Conservation (phyloP, 1,140 invertebrate genomes). For the Eriosoma lanigerum region DNA sequence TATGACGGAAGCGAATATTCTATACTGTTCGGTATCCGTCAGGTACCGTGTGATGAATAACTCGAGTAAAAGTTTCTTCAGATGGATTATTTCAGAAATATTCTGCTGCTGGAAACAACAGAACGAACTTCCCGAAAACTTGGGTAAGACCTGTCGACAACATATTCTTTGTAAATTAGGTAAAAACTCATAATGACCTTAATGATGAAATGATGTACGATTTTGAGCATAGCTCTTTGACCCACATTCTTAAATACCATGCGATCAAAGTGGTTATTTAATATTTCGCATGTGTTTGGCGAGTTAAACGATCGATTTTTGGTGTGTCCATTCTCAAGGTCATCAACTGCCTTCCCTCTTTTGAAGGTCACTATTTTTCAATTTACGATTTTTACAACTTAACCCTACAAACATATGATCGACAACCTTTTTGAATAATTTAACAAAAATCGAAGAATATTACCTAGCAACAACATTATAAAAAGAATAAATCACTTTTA, state of each 20-base stretch:
- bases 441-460: conserved; percentile 18
- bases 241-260: conserved; percentile 47
- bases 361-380: conserved; percentile 35
- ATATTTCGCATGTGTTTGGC: conserved; percentile 47
- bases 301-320: conserved; percentile 50
- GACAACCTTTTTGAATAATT: conserved; percentile 45
- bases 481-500: not conserved
- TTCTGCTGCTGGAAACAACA: conserved; percentile 53
- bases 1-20: conserved; percentile 51
- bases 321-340: conserved; percentile 48
- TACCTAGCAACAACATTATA: not conserved
- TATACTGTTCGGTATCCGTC: conserved; percentile 50
- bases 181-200: conserved; percentile 10
- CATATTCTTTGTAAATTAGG: not conserved
- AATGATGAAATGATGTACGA: conserved; percentile 13
- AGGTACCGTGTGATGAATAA: conserved; percentile 52
- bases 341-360: conserved; percentile 1
- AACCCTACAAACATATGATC: conserved; percentile 5
- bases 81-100: conserved; percentile 52
- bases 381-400: conserved; percentile 14
- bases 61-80: conserved; percentile 52
- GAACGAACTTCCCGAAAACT: conserved; percentile 51
- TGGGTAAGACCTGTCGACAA: conserved; percentile 45
- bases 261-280: conserved; percentile 44
- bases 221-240: conserved; percentile 39